Base-by-base conservation (phyloP, 2,888 invertebrate genomes). In the Luperina testacea region DNA sequence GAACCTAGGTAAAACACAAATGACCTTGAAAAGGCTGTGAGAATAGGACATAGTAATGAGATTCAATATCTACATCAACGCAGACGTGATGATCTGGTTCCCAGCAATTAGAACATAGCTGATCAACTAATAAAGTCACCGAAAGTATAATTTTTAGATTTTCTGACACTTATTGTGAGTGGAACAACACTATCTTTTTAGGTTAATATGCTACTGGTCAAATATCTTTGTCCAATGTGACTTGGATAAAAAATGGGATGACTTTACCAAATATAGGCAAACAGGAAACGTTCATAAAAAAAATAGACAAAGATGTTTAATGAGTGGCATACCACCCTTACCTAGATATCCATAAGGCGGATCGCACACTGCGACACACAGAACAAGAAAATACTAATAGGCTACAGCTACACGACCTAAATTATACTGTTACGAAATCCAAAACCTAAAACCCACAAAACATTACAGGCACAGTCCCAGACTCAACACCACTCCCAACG, bases 401-500 rank as follows among this genome's bases (percentile, higher is more conserved):
- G 32, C 24, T 70, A 24, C 24, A 70, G 24, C 13, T 71, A 59
- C 71, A 42, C 20, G 11, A n/a, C 32, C 24, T 38, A 63, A 78
- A 57, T 8, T 13, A 70, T 27, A 42, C 63, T 24, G 17, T 11
- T 5, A 32, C 51, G n/a, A n/a, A 24, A 27, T n/a, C 38, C 38
- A 15, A 51, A 51, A 24, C 15, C 27, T 61, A n/a, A 72, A 68
- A n/a, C 20, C 7, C n/a, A 61, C 20, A 42, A 68, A 67, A 63
- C 17, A 45, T 83, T 85, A 69, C 90, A 92, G 92, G 90, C 78
- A 88, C 91, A 77, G 81, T 86, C 73, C 84, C 77, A 64, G 89
- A 88, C 24, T 76, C 78, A 0, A 83, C 80, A 15, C 88, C 86
- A 32, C 70, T 86, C 65, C 82, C 88, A 53, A 75, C 81, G 20